phyloP scores from a whole-genome alignment of 2,113 vertebrate genomes.

The Lipophrys pholis region DNA sequence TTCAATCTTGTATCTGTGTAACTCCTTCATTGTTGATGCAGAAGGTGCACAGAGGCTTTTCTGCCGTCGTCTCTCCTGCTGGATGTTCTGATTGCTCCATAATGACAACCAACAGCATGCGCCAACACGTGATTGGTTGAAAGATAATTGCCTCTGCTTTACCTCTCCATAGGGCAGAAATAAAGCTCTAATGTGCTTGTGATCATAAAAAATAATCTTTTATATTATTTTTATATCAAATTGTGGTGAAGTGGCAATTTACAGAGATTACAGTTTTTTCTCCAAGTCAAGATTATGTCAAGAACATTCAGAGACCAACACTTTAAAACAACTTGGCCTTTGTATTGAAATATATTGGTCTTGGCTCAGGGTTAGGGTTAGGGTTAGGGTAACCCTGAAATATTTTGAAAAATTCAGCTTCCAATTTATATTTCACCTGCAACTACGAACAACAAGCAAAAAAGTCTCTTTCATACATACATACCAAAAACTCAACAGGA shows the following conservation, averaged over 20 bases:
- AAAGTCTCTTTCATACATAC: no score
- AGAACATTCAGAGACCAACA: no score
- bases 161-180: background rate
- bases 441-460: no score
- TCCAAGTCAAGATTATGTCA: background rate
- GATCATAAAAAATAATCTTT: background rate
- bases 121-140: background rate
- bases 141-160: background rate
- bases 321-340: no score
- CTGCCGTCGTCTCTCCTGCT: background rate
- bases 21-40: background rate
- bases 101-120: background rate
- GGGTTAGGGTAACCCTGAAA: no score
- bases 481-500: no score
- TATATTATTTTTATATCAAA: background rate
- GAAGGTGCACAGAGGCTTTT: background rate
- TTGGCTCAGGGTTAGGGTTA: no score
- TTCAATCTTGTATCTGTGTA: background rate
- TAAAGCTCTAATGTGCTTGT: background rate
- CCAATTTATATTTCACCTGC: no score
- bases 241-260: background rate
- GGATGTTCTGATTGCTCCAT: background rate
- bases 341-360: no score
- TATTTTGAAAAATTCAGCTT: no score
- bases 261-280: background rate